Conservation (phyloP, 1,140 invertebrate species). For the Drosophila teissieri region DNA sequence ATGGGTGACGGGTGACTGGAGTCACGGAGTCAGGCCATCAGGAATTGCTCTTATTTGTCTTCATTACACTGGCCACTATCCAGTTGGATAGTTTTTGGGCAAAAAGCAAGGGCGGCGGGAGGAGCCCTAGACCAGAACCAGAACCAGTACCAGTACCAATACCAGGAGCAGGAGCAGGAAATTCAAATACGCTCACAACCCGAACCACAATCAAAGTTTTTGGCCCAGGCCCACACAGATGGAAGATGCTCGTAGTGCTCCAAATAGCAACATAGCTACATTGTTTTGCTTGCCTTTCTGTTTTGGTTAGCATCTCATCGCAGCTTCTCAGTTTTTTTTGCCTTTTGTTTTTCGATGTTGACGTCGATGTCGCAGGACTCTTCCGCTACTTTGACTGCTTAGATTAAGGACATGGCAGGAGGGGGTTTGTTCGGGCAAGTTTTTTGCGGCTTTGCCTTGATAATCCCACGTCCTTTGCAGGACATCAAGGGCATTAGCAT, state of each 20-base stretch:
- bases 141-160: background rate
- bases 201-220: slow-evolving; percentile 38
- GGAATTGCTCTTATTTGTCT: slow-evolving; percentile 66
- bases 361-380: slow-evolving; percentile 12
- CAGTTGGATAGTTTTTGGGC: background rate
- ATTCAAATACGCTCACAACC: slow-evolving; percentile 46
- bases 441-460: slow-evolving; percentile 53
- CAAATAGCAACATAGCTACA: background rate
- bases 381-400: slow-evolving; percentile 35
- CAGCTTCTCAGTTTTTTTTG: background rate
- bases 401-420: slow-evolving; percentile 39
- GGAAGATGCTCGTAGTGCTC: background rate
- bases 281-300: slow-evolving; percentile 30
- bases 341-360: background rate
- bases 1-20: background rate
- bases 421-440: slow-evolving; percentile 37
- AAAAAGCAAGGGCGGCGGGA: background rate
- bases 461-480: slow-evolving; percentile 38
- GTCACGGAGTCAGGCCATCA: slow-evolving; percentile 39
- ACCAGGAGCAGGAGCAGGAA: background rate
- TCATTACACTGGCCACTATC: slow-evolving; percentile 45
- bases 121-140: no score
- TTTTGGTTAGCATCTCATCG: slow-evolving; percentile 13
- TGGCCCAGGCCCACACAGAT: background rate
- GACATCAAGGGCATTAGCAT: slow-evolving; percentile 50